Base-by-base conservation (phyloP, 2,797 vertebrate species). In the Apodemus agrarius region DNA sequence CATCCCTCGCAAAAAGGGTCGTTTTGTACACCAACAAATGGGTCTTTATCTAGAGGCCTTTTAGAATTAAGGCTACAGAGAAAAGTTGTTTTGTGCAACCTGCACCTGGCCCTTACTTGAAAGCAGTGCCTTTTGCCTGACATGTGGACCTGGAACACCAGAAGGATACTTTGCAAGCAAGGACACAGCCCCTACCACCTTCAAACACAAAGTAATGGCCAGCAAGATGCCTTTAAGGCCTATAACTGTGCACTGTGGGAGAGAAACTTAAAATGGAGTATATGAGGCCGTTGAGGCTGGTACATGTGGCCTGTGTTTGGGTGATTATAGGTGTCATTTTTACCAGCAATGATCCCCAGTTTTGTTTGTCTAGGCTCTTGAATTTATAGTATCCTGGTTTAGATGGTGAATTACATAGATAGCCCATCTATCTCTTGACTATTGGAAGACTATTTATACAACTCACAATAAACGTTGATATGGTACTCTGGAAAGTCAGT, bases 341-440 rank as follows among this genome's bases (percentile, higher is more conserved):
- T 87, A 46, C 74, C 34, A 82, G 9, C 31, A 92, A n/a, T 92
- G 63, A 80, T 67, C 13, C 4, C 54, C 11, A 31, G 7, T 92
- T 93, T 90, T 40, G 57, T 43, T 95, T 92, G 29, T 78, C 37
- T 22, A 40, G 61, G 16, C n/a, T 89, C 34, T 67, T 93, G n/a
- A 82, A 22, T 81, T 75, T 81, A 37, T 82, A 57, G 59, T 57
- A 21, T 54, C 34, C 84, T 89, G 11, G 37, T 82, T 74, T 91
- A 59, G 82, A 14, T 83, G 54, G 37, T 9, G 89, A 76, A 61
- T 31, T 76, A 11, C 37, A 3, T 22, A 49, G 59, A 78, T 93
- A 61, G 52, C 19, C 1, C 1, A 16, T 43, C 13, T 63, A 1
- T 43, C 63, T 8, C 57, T 92, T 92, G 65, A 22, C 80, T 19